These are phyloP conservation scores for Numida meleagris DNA, from an alignment of 2,113 vertebrate genomes.

Conservation along the genomic window DNA sequence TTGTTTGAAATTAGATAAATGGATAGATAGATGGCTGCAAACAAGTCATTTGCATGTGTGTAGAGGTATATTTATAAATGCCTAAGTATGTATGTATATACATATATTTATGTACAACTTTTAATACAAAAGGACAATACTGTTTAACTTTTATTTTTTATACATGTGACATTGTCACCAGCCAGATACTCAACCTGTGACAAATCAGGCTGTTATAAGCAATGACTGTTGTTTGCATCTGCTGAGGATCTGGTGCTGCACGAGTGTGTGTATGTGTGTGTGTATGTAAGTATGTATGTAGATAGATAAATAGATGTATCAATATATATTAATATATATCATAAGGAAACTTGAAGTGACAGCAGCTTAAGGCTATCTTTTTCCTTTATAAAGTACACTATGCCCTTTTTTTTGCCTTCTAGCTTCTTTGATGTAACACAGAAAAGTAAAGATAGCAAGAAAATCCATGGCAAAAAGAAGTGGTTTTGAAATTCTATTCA, in stretches of 20 bases:
- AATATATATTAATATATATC: accelerated
- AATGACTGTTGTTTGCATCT: neutral
- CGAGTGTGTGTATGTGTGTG: accelerated
- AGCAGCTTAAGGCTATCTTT: neutral
- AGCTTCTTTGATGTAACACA: neutral
- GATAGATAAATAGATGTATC: neutral
- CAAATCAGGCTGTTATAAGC: neutral
- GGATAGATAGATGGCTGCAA: neutral
- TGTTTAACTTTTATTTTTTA: neutral
- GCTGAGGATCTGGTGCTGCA: neutral
- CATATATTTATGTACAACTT: neutral
- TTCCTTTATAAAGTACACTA: neutral
- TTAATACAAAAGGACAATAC: neutral
- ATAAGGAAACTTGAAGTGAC: neutral
- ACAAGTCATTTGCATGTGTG: neutral
- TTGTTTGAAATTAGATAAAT: constrained; percentile 50
- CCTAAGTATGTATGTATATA: neutral
- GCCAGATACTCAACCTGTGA: neutral
- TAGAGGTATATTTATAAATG: neutral
- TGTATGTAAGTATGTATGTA: neutral
- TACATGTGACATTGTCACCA: neutral
- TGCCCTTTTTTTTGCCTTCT: neutral
- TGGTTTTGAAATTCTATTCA: neutral
- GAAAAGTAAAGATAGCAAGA: neutral
- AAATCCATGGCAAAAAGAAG: neutral